Percentiles rank a stretch among this genome's conserved stretches.
Evolutionary conservation across 2,888 invertebrate genomes (phyloP).

Genomic region (Disparrhopalites patrizii): DNA sequence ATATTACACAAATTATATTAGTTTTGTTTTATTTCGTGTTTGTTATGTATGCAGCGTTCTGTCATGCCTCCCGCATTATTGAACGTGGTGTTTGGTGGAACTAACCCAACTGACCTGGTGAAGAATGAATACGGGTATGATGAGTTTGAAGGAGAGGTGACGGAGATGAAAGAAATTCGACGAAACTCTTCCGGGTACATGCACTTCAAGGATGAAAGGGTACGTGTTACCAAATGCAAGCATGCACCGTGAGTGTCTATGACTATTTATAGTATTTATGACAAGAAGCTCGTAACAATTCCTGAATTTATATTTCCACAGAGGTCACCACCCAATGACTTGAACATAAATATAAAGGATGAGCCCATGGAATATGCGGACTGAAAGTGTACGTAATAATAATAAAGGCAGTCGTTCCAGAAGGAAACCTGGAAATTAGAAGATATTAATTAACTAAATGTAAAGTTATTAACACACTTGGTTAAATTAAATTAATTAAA

Average conservation of each 20-base stretch:
- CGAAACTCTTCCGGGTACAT: conserved; percentile 3
- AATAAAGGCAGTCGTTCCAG: too few species aligned
- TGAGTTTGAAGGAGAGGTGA: conserved; percentile 33
- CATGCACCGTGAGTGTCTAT: too few species aligned
- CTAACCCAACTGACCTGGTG: conserved; percentile 14
- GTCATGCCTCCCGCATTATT: conserved; percentile 43
- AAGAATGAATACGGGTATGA: conserved; percentile 40
- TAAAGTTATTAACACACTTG: too few species aligned
- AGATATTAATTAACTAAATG: too few species aligned
- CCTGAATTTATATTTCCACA: too few species aligned
- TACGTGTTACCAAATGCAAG: too few species aligned
- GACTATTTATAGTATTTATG: neutral
- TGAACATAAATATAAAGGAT: conserved; percentile 42
- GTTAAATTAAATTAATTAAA: too few species aligned
- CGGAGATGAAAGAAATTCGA: conserved; percentile 17
- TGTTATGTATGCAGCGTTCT: conserved; percentile 31
- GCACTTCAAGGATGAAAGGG: conserved; percentile 43
- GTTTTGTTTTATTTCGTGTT: neutral
- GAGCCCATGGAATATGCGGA: conserved; percentile 40
- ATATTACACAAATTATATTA: conserved; percentile 14
- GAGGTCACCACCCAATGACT: conserved; percentile 41
- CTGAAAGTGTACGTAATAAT: too few species aligned
- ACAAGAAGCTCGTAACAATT: too few species aligned
- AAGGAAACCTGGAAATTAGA: too few species aligned
- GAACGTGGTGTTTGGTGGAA: conserved; percentile 40